Conservation (phyloP, 2,113 vertebrate species). For the Python bivittatus region DNA sequence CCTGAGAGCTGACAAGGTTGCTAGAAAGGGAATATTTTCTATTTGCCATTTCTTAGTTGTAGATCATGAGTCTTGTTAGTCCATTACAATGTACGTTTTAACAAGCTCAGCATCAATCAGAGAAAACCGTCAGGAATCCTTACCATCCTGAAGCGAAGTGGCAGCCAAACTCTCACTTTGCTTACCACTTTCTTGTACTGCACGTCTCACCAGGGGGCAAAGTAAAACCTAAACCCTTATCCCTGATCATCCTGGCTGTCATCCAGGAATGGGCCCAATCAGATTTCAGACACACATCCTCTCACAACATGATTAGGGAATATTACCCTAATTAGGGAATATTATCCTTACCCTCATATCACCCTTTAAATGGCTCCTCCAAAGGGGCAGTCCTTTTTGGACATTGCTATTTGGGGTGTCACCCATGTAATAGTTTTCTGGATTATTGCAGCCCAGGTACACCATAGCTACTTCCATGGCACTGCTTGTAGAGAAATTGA, state of each 20-base stretch:
- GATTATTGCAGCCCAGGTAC: not conserved
- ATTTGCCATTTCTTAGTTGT: not conserved
- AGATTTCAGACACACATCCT: not conserved
- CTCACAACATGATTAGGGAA: not conserved
- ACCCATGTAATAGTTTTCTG: not conserved
- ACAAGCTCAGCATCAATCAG: not conserved
- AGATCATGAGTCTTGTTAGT: not conserved
- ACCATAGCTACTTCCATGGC: not conserved
- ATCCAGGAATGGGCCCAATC: not conserved
- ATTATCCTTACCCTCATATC: not conserved
- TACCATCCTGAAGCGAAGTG: not conserved
- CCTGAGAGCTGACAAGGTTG: not conserved
- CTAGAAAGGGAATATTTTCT: not conserved
- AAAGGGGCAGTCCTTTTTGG: not conserved
- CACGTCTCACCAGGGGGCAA: not conserved
- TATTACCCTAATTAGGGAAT: not conserved
- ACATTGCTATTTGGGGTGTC: not conserved
- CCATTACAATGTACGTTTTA: not conserved
- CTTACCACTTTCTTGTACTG: not conserved
- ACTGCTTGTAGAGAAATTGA: slow-evolving; percentile 54
- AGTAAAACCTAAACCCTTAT: not conserved
- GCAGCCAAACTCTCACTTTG: not conserved
- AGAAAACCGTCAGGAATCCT: not conserved
- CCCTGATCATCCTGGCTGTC: not conserved
- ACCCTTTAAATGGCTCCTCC: not conserved